These are phyloP conservation scores for Danio aesculapii DNA, from an alignment of 2,797 vertebrate species.

Conservation along the genomic window DNA sequence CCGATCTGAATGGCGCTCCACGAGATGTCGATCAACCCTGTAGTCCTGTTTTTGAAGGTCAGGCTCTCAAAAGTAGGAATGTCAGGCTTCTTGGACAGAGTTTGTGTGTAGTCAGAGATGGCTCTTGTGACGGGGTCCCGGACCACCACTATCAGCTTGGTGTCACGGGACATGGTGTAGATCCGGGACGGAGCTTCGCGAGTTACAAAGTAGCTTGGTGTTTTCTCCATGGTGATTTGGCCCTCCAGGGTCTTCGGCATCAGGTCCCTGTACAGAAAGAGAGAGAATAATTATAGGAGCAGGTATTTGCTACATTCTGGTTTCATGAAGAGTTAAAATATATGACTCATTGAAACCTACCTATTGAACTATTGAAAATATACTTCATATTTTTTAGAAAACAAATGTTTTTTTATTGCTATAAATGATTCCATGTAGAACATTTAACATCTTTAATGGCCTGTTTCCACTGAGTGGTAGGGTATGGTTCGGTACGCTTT, in stretches of 20 bases:
- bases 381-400: too few species aligned
- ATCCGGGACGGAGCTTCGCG: constrained; percentile 89
- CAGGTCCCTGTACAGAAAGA: constrained; percentile 78
- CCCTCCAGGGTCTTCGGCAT: constrained; percentile 92
- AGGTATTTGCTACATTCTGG: too few species aligned
- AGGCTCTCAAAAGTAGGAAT: constrained; percentile 85
- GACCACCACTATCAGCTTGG: constrained; percentile 92
- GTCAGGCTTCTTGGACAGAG: constrained; percentile 84
- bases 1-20: constrained; percentile 88
- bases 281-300: neutral
- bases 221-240: constrained; percentile 97
- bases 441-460: too few species aligned
- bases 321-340: too few species aligned
- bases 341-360: too few species aligned
- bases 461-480: too few species aligned
- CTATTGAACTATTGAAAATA: too few species aligned
- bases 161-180: constrained; percentile 87
- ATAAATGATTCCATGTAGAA: too few species aligned
- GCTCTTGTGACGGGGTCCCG: constrained; percentile 91
- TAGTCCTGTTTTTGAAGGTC: constrained; percentile 87
- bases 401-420: too few species aligned
- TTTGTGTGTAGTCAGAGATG: constrained; percentile 94
- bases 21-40: constrained; percentile 84
- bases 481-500: too few species aligned
- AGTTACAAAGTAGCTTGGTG: constrained; percentile 93